Conservation (phyloP, 2,797 vertebrate genomes). For the Chlorospingus semifuscus region DNA sequence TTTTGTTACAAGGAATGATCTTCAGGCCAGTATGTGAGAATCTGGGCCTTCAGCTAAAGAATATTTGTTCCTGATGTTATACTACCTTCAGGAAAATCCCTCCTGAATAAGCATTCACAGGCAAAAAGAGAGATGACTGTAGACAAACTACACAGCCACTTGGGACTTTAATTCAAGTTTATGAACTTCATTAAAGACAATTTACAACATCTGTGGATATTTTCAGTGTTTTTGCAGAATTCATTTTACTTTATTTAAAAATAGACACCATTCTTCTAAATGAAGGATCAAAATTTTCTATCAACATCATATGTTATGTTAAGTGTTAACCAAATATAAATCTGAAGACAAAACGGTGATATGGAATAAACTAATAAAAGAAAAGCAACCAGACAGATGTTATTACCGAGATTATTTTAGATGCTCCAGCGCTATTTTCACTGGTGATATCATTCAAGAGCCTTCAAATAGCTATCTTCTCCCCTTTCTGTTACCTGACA, state of each 20-base stretch:
- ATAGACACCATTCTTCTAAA: background rate
- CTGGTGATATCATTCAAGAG: background rate
- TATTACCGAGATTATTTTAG: slow-evolving; percentile 22
- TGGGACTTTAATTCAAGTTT: slow-evolving; percentile 54
- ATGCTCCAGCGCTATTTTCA: background rate
- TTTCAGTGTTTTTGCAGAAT: background rate
- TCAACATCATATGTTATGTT: background rate
- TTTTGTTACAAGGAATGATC: background rate
- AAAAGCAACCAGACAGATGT: background rate
- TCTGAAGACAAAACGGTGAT: background rate
- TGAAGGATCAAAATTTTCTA: background rate
- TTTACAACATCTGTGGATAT: slow-evolving; percentile 39
- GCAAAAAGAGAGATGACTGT: slow-evolving; percentile 14
- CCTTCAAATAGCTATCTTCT: slow-evolving; percentile 15
- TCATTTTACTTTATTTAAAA: slow-evolving; percentile 12
- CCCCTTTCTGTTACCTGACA: slow-evolving; percentile 17
- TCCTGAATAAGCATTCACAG: background rate
- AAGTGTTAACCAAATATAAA: slow-evolving; percentile 5
- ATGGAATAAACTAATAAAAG: slow-evolving; percentile 26
- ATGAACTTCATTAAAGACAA: slow-evolving; percentile 44
- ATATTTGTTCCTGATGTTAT: background rate
- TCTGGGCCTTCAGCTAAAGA: background rate
- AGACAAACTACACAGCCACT: slow-evolving; percentile 4
- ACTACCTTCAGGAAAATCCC: background rate
- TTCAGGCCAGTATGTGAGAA: background rate